phyloP scores from a whole-genome alignment of 2,113 vertebrate genomes.

The Haliaeetus leucogaster region DNA sequence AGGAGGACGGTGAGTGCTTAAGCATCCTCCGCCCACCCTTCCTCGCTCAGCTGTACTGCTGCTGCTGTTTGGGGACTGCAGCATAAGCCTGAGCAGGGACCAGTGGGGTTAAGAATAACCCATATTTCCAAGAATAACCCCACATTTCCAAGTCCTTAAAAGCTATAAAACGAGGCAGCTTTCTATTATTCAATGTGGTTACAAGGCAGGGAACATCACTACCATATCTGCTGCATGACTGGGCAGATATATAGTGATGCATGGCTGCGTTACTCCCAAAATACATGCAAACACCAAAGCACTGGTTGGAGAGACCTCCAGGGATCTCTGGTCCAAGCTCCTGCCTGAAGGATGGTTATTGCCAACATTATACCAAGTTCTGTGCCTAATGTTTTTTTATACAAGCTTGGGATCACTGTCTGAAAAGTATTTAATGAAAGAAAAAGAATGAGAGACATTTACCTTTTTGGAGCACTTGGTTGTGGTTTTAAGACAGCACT shows the following conservation, averaged over 20 bases:
- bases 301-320: neutral
- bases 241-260: neutral
- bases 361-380: neutral
- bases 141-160: neutral
- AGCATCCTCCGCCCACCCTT: neutral
- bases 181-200: neutral
- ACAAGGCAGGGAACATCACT: neutral
- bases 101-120: fast-evolving
- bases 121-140: neutral
- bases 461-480: conserved; percentile 97
- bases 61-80: fast-evolving
- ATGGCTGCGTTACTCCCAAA: neutral
- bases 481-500: conserved; percentile 92
- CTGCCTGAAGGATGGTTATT: neutral
- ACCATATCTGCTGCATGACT: neutral
- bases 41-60: fast-evolving
- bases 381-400: neutral
- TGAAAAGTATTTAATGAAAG: neutral
- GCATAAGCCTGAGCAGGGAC: neutral
- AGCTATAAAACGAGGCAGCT: neutral
- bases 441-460: conserved; percentile 27
- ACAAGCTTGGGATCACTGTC: neutral
- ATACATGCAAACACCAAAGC: neutral
- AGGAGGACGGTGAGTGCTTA: neutral
- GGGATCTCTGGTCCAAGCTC: neutral